Evolutionary conservation across 2,888 invertebrate genomes (phyloP).

Genomic region (Melitaea athalia): DNA sequence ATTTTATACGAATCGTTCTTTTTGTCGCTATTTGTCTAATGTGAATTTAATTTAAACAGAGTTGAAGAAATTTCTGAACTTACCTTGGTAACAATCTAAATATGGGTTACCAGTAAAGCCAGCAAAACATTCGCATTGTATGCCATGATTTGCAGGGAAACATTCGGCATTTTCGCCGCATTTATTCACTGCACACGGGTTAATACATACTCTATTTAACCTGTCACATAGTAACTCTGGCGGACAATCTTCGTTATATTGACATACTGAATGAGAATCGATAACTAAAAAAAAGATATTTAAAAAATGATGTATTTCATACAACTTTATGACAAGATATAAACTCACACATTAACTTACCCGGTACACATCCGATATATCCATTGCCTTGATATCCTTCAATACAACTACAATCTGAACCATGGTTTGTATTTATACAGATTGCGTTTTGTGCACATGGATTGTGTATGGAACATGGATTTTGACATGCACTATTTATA

Average conservation of each 20-base stretch:
- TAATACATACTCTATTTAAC: constrained; percentile 91
- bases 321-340: not conserved
- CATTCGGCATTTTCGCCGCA: constrained; percentile 93
- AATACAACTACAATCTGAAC: constrained; percentile 91
- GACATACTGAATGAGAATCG: constrained; percentile 84
- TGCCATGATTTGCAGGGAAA: constrained; percentile 87
- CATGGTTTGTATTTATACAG: constrained; percentile 94
- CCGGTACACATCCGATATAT: constrained; percentile 89
- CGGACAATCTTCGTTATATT: constrained; percentile 95
- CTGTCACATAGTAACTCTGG: constrained; percentile 93
- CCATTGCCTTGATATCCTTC: constrained; percentile 95
- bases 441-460: constrained; percentile 92
- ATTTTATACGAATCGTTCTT: not conserved
- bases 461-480: constrained; percentile 92
- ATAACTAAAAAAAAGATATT: constrained; percentile 56
- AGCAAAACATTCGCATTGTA: constrained; percentile 87
- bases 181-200: constrained; percentile 89
- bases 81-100: constrained; percentile 86
- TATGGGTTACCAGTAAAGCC: constrained; percentile 91
- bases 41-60: not conserved
- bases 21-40: not conserved
- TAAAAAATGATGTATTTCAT: not conserved
- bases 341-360: constrained; percentile 66
- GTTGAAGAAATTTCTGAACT: constrained; percentile 28
- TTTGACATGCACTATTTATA: constrained; percentile 91